Evolutionary conservation across 2,113 vertebrate genomes (phyloP).

Genomic region (Myxocyprinus asiaticus): DNA sequence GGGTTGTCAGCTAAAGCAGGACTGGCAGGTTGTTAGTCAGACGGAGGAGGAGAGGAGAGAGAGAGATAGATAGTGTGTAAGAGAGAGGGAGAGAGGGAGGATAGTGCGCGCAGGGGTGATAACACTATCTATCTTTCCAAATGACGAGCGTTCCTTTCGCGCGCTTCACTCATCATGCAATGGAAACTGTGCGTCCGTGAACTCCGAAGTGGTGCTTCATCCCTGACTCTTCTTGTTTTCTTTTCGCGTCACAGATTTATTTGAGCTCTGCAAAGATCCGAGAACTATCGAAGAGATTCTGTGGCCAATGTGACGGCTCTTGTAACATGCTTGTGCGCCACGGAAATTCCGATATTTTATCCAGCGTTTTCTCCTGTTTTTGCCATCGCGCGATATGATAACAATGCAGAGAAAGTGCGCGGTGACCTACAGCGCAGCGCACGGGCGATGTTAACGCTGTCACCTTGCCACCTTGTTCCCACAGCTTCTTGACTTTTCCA

Average conservation of each 20-base stretch:
- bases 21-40: slow-evolving; percentile 73
- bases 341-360: slow-evolving; percentile 32
- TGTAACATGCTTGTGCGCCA: slow-evolving; percentile 26
- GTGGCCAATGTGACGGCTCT: slow-evolving; percentile 11
- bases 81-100: slow-evolving; percentile 63
- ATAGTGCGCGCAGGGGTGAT: slow-evolving; percentile 56
- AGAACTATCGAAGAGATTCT: slow-evolving; percentile 41
- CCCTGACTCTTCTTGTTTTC: slow-evolving; percentile 42
- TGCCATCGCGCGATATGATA: slow-evolving; percentile 33
- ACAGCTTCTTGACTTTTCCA: slow-evolving; percentile 41
- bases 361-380: slow-evolving; percentile 3
- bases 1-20: slow-evolving; percentile 61
- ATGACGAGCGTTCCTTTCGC: slow-evolving; percentile 57
- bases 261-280: slow-evolving; percentile 30
- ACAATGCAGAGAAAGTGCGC: slow-evolving; percentile 64
- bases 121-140: slow-evolving; percentile 56
- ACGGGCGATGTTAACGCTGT: slow-evolving; percentile 60
- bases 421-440: slow-evolving; percentile 56
- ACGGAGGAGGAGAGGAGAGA: slow-evolving; percentile 63
- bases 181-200: slow-evolving; percentile 58
- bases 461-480: slow-evolving; percentile 51
- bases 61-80: slow-evolving; percentile 63
- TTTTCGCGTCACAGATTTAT: slow-evolving; percentile 3
- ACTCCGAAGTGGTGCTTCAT: slow-evolving; percentile 16
- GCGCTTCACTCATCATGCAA: slow-evolving; percentile 33